A percentile compares a stretch with the other conserved stretches of the same genome.
Evolutionary conservation across 2,888 invertebrate species (phyloP).

Genomic region (Phaedon cochleariae): DNA sequence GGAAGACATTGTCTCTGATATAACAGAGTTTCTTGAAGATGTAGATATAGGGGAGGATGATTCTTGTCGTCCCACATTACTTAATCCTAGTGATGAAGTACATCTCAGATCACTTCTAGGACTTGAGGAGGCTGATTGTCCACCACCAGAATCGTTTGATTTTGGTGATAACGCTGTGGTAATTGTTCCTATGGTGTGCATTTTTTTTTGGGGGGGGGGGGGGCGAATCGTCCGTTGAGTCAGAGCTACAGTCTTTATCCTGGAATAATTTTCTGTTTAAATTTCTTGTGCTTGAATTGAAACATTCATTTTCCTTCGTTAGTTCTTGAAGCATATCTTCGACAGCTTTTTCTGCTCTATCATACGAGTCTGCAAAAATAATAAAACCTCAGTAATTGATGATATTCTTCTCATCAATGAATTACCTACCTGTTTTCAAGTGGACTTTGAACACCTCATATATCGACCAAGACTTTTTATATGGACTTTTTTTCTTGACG

Average conservation of each 20-base stretch:
- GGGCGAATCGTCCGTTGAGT: background rate
- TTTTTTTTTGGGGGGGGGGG: no score
- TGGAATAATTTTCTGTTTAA: background rate
- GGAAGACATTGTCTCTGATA: no score
- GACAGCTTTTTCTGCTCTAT: background rate
- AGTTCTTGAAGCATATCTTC: background rate
- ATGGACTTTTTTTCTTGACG: background rate
- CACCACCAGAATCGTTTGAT: no score
- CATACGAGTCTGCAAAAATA: background rate
- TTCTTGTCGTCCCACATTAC: no score
- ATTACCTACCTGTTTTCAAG: slow-evolving; percentile 5
- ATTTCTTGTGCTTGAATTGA: background rate
- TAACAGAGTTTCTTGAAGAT: no score
- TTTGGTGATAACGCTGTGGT: no score
- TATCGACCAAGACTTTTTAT: slow-evolving; percentile 4
- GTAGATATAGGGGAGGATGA: no score
- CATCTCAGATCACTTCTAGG: no score
- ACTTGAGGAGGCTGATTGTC: no score
- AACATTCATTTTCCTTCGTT: background rate
- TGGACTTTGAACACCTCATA: slow-evolving; percentile 3
- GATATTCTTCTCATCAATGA: background rate
- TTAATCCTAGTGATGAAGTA: no score
- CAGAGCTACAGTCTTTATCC: background rate
- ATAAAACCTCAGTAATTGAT: background rate
- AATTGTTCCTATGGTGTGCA: no score